Conservation (phyloP, 2,113 vertebrate species). For the Oriolus oriolus region DNA sequence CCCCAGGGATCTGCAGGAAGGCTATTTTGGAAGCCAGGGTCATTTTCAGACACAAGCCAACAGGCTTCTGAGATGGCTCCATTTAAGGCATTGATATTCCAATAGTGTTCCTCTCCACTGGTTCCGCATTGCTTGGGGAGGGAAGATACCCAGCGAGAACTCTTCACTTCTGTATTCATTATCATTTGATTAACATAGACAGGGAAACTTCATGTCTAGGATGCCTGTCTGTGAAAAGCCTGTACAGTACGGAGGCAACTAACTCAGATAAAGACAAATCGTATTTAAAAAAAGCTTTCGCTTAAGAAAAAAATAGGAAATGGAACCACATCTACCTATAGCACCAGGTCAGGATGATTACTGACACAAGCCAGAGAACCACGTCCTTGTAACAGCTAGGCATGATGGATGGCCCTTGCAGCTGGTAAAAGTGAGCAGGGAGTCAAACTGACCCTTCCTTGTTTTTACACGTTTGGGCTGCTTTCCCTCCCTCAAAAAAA, state of each 20-base stretch:
- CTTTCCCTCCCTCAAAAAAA: not conserved
- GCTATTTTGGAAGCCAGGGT: not conserved
- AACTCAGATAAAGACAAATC: not conserved
- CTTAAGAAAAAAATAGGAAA: not conserved
- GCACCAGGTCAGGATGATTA: not conserved
- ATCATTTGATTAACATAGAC: not conserved
- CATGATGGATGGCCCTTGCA: not conserved
- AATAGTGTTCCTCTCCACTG: not conserved
- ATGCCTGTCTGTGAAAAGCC: not conserved
- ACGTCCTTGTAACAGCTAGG: not conserved
- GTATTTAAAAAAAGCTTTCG: not conserved
- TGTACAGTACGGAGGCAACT: not conserved
- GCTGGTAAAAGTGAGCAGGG: not conserved
- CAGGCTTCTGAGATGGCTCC: not conserved
- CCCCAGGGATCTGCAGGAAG: not conserved
- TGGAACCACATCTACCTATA: not conserved
- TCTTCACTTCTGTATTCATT: not conserved
- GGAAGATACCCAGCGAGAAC: not conserved
- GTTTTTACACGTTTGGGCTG: not conserved
- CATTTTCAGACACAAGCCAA: not conserved
- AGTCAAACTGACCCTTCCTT: not conserved
- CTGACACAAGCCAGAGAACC: not conserved
- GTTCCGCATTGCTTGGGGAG: not conserved
- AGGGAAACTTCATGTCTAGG: not conserved
- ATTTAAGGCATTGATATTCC: not conserved